A percentile compares a stretch with the other conserved stretches of the same genome.
Evolutionary conservation across 2,113 vertebrate species (phyloP).

Genomic region (Excalfactoria chinensis): DNA sequence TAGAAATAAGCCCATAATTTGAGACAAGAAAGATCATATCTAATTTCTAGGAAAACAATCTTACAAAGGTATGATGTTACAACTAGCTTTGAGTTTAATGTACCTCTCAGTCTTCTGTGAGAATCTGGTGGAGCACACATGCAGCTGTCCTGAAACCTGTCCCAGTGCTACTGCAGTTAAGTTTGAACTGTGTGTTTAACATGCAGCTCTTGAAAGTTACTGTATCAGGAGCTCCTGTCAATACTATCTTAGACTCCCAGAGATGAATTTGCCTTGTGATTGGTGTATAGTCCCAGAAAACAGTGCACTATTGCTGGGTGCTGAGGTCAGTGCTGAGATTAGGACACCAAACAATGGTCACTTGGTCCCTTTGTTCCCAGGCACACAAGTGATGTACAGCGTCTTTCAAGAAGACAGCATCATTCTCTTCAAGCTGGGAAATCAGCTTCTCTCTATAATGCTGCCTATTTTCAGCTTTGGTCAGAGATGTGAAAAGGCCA

Average conservation of each 20-base stretch:
- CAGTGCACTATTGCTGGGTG: background rate
- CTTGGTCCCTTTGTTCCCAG: background rate
- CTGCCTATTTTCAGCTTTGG: background rate
- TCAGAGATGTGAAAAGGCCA: background rate
- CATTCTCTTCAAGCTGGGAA: background rate
- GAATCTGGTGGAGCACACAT: background rate
- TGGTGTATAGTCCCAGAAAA: background rate
- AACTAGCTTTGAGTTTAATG: background rate
- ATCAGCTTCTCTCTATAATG: background rate
- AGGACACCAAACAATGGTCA: background rate
- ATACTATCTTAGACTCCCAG: background rate
- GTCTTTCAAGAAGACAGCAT: background rate
- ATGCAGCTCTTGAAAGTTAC: background rate
- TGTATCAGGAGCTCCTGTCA: constrained; percentile 10
- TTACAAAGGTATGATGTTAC: background rate
- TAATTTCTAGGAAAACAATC: background rate
- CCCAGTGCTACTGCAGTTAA: accelerated
- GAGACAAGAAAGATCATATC: background rate
- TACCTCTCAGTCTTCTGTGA: background rate
- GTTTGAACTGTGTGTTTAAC: background rate
- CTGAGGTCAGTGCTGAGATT: background rate
- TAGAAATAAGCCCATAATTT: background rate
- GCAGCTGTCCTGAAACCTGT: background rate
- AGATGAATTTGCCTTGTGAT: background rate
- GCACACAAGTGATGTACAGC: background rate